A percentile compares a stretch with the other conserved stretches of the same genome.
These are phyloP conservation scores for Brachyhypopomus gauderio DNA, from an alignment of 2,113 vertebrate species.

Conservation along the genomic window DNA sequence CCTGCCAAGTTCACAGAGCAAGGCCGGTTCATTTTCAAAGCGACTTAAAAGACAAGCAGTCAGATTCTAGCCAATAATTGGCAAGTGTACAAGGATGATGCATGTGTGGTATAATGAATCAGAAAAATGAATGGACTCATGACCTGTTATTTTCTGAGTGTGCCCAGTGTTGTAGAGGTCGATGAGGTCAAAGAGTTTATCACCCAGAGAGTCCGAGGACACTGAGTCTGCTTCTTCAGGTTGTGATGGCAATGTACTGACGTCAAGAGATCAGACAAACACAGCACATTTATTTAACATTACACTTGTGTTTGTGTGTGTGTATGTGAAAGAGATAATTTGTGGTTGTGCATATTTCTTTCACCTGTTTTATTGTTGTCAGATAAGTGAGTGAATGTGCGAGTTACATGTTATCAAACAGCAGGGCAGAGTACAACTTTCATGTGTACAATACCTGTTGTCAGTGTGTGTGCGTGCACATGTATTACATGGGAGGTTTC, in stretches of 20 bases:
- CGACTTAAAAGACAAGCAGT: background rate
- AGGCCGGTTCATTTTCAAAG: too few relatives aligned
- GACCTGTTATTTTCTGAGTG: constrained; percentile 80
- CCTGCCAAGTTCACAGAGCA: constrained; percentile 59
- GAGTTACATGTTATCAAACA: too few relatives aligned
- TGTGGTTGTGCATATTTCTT: too few relatives aligned
- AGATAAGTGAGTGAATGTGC: too few relatives aligned
- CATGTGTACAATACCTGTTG: background rate
- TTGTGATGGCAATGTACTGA: constrained; percentile 57
- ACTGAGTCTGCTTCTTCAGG: constrained; percentile 67
- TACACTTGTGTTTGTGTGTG: background rate
- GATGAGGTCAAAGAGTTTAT: constrained; percentile 77
- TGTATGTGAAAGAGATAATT: background rate
- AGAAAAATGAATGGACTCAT: background rate
- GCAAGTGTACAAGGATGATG: background rate
- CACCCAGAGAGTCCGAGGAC: constrained; percentile 78
- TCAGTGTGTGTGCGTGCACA: background rate
- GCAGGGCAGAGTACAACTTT: too few relatives aligned
- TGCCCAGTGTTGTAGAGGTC: constrained; percentile 75
- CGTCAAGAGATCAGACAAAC: constrained; percentile 1
- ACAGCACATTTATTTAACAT: background rate
- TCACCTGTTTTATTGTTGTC: too few relatives aligned
- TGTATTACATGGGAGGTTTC: too few relatives aligned
- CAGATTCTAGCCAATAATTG: too few relatives aligned
- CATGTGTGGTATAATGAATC: too few relatives aligned